These are phyloP conservation scores for Plagiodera versicolora DNA, from an alignment of 2,888 invertebrate species.

Conservation along the genomic window DNA sequence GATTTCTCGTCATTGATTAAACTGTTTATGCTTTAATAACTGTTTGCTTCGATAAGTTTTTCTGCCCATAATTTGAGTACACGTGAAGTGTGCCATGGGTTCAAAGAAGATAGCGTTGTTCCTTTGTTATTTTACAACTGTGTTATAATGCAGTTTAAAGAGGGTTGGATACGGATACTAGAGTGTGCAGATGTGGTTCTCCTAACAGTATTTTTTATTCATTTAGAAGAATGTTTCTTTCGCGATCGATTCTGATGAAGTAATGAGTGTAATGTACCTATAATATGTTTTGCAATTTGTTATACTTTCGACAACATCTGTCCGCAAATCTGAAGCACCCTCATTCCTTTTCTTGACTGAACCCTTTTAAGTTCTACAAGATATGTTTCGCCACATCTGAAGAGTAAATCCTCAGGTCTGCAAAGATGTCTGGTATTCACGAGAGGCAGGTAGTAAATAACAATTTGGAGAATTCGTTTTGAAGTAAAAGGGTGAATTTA, in stretches of 20 bases:
- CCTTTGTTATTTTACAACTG: conserved; percentile 30
- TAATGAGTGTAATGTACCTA: conserved; percentile 4
- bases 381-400: conserved; percentile 26
- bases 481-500: conserved; percentile 32
- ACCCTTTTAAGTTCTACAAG: conserved; percentile 24
- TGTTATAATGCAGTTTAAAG: conserved; percentile 25
- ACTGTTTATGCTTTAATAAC: not conserved
- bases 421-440: conserved; percentile 22
- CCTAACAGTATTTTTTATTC: conserved; percentile 19
- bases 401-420: conserved; percentile 17
- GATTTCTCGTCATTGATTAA: no score
- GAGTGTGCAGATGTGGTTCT: conserved; percentile 23
- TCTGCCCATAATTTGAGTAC: conserved; percentile 19
- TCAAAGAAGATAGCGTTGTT: conserved; percentile 33
- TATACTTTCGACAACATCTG: conserved; percentile 25
- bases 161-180: conserved; percentile 23
- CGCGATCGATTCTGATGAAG: conserved; percentile 17
- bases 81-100: conserved; percentile 31
- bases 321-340: conserved; percentile 23
- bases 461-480: conserved; percentile 26
- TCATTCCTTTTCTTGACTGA: conserved; percentile 12
- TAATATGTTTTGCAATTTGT: conserved; percentile 23
- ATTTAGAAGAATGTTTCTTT: not conserved
- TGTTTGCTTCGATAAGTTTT: not conserved
- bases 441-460: conserved; percentile 26